Evolutionary conservation across 2,113 vertebrate species (phyloP).

Genomic region (Vulpes vulpes): DNA sequence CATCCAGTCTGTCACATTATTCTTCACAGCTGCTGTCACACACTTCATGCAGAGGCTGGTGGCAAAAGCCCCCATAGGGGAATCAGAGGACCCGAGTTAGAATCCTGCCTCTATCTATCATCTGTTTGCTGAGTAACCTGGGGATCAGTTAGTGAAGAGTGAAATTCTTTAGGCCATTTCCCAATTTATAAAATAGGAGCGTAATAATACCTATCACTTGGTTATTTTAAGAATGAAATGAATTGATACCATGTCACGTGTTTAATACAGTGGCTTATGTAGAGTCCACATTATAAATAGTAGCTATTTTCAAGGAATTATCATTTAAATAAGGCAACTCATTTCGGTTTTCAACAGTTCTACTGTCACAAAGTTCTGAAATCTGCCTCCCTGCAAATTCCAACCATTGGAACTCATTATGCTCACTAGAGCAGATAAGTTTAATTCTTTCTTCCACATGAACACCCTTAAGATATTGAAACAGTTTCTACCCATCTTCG

Average conservation of each 20-base stretch:
- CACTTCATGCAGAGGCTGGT: background rate
- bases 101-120: background rate
- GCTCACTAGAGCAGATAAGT: constrained; percentile 66
- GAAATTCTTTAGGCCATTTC: background rate
- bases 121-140: background rate
- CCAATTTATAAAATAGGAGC: background rate
- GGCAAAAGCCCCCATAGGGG: background rate
- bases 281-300: background rate
- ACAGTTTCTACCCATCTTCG: background rate
- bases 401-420: constrained; percentile 16
- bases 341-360: constrained; percentile 42
- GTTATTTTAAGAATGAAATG: background rate
- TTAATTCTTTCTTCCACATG: constrained; percentile 71
- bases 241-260: background rate
- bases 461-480: constrained; percentile 36
- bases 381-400: constrained; percentile 37
- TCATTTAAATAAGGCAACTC: background rate
- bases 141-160: background rate
- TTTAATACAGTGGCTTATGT: background rate
- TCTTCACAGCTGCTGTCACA: background rate
- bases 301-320: constrained; percentile 58
- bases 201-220: background rate
- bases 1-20: background rate
- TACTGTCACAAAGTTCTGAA: constrained; percentile 65
- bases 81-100: background rate